Base-by-base conservation (phyloP, 92 coral and sea anemone species). In the Porites divaricata region DNA sequence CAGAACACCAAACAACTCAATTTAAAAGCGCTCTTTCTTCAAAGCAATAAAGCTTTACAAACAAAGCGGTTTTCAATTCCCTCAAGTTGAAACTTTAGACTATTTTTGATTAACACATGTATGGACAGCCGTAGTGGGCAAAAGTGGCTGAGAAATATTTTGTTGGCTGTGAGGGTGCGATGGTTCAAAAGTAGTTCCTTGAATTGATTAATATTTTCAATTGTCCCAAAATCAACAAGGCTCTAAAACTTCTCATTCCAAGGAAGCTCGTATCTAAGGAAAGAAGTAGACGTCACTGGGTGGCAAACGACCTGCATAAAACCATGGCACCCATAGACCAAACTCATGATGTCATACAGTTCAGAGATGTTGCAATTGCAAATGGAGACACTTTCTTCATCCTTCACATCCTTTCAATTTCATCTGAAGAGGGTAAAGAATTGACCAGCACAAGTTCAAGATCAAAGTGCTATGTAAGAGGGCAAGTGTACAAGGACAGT, bases 191-290 rank as follows among this genome's bases (percentile, higher is more conserved):
- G n/a, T n/a, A n/a, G n/a, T n/a, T n/a, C n/a, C n/a, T n/a, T n/a
- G n/a, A n/a, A n/a, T n/a, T n/a, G n/a, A n/a, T n/a, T n/a, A n/a
- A n/a, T n/a, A n/a, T n/a, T n/a, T n/a, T n/a, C n/a, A n/a, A n/a
- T n/a, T n/a, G n/a, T n/a, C n/a, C n/a, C n/a, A n/a, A n/a, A n/a
- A 67, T 83, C 1, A 69, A 77, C 22, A 70, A 65, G 21, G 91
- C 85, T 26, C 51, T 83, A 19, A 73, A 79, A 35, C 20, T 88
- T 24, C 26, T 88, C 15, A 48, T 88, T 6, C 91, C 91, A 35
- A 67, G 84, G 20, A 87, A 88, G 67, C 72, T 54, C n/a, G 64
- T 88, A 11, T 88, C 91, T 4, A 71, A 79, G 14, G 91, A 88
- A 78, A 8, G 91, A 50, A 68, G 73, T 54, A 35, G 77, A 10